Evolutionary conservation across 2,113 vertebrate genomes (phyloP).

Genomic region (Anser brachyrhynchus): DNA sequence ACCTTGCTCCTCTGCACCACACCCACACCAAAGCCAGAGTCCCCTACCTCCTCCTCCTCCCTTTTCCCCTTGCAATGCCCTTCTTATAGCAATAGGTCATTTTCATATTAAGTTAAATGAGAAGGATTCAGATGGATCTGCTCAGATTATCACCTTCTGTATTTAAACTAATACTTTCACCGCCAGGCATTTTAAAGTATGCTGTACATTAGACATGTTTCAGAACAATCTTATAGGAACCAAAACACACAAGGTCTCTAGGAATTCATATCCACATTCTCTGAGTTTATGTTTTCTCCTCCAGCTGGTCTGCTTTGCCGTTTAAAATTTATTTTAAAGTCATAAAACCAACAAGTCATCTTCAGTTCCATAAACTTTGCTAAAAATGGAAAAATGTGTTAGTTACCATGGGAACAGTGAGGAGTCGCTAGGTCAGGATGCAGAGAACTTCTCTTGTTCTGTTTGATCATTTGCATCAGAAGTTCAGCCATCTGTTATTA

Average conservation of each 20-base stretch:
- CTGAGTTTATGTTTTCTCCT: constrained; percentile 9
- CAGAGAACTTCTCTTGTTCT: constrained; percentile 45
- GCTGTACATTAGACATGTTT: not conserved
- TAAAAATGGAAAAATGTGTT: constrained; percentile 3
- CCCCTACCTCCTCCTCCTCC: not conserved
- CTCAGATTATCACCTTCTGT: not conserved
- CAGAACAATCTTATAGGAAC: not conserved
- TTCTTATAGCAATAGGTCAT: not conserved
- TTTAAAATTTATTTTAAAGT: constrained; percentile 29
- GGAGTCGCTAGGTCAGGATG: constrained; percentile 21
- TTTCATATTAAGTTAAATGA: not conserved
- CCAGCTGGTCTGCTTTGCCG: constrained; percentile 11
- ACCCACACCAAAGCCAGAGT: not conserved
- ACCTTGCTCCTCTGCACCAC: not conserved
- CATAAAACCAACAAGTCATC: constrained; percentile 26
- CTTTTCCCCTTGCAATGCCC: not conserved
- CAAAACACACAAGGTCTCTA: not conserved
- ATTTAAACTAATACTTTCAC: not conserved
- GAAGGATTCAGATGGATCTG: not conserved
- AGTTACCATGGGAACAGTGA: constrained; percentile 31
- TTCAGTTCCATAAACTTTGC: constrained; percentile 31
- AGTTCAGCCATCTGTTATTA: constrained; percentile 64
- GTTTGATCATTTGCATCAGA: constrained; percentile 46
- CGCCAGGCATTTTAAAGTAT: not conserved
- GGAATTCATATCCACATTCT: constrained; percentile 14